phyloP scores from a whole-genome alignment of 2,113 vertebrate genomes.

The Melanerpes formicivorus region DNA sequence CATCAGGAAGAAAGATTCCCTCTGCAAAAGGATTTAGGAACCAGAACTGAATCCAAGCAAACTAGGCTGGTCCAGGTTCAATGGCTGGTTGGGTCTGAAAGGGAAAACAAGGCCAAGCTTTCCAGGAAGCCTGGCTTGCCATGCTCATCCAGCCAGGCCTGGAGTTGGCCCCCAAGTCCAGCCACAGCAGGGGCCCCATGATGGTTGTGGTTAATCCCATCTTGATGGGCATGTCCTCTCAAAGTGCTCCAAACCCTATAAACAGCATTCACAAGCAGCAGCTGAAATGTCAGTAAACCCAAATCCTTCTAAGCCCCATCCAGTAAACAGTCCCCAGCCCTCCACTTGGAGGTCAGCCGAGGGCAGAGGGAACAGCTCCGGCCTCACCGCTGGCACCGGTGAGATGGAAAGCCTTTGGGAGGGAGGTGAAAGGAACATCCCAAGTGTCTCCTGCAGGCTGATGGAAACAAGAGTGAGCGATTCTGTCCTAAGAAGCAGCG shows the following conservation, averaged over 20 bases:
- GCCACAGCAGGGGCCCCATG: not conserved
- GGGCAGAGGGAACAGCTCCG: not conserved
- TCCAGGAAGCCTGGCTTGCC: not conserved
- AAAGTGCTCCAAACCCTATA: not conserved
- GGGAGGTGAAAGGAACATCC: not conserved
- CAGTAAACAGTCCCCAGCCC: not conserved
- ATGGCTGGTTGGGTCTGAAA: not conserved
- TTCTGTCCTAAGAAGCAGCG: not conserved
- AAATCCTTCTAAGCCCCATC: not conserved
- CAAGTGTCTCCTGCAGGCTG: not conserved
- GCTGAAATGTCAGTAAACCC: not conserved
- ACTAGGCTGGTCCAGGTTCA: rapidly evolving
- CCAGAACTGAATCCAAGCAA: not conserved
- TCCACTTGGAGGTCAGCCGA: rapidly evolving
- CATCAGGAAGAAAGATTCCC: not conserved
- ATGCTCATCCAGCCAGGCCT: not conserved
- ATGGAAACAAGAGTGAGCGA: not conserved
- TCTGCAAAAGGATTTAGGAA: not conserved
- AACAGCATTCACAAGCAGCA: not conserved
- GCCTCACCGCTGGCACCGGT: rapidly evolving
- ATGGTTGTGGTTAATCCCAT: not conserved
- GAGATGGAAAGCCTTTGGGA: not conserved
- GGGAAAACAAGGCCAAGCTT: not conserved
- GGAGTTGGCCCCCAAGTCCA: not conserved
- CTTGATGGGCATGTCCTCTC: not conserved